Conservation (phyloP, 2,797 vertebrate genomes). For the Paguma larvata region DNA sequence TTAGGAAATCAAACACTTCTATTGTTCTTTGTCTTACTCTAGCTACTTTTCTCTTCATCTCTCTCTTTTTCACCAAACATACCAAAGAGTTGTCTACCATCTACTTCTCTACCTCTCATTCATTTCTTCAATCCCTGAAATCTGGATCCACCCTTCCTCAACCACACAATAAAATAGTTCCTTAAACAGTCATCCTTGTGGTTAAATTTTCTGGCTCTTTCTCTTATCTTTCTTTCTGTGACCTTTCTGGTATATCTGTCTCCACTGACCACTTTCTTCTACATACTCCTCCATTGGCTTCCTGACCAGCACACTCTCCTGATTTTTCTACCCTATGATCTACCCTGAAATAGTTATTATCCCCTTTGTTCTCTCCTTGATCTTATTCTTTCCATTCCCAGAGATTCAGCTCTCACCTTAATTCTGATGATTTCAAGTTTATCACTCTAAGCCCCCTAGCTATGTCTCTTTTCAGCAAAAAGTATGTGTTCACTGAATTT, state of each 20-base stretch:
- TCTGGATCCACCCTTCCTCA: not conserved
- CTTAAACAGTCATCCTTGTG: conserved; percentile 15
- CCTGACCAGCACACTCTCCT: not conserved
- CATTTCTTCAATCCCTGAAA: not conserved
- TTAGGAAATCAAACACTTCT: conserved; percentile 36
- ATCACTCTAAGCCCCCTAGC: not conserved
- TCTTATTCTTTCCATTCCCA: not conserved
- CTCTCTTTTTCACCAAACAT: conserved; percentile 1
- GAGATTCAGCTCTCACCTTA: not conserved
- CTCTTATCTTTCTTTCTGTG: conserved; percentile 40
- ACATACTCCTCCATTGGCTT: not conserved
- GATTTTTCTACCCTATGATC: not conserved
- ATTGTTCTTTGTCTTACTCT: not conserved
- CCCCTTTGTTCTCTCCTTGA: not conserved
- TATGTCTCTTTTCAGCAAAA: conserved; percentile 11
- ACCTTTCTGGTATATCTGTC: conserved; percentile 38
- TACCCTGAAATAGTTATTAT: conserved; percentile 22
- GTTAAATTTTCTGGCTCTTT: conserved; percentile 5
- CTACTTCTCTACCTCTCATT: not conserved
- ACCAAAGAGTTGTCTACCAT: not conserved
- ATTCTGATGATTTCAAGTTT: conserved; percentile 13
- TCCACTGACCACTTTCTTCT: not conserved
- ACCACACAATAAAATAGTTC: not conserved
- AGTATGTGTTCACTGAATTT: conserved; percentile 6
- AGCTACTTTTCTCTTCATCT: not conserved